These are phyloP conservation scores for Drosophila lutescens DNA, from an alignment of 2,888 invertebrate genomes.

Conservation along the genomic window DNA sequence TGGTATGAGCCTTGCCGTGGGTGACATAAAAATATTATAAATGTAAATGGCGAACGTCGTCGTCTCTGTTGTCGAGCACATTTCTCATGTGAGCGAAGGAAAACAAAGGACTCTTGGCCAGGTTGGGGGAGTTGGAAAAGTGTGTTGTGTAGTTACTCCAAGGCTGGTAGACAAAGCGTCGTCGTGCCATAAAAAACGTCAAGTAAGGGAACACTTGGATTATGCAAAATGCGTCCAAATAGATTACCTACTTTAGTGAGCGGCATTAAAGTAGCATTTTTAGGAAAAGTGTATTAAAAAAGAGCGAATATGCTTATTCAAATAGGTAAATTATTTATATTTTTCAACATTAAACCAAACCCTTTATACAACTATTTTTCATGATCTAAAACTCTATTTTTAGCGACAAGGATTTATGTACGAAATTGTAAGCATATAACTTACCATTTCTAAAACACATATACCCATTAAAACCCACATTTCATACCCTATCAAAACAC, in stretches of 20 bases:
- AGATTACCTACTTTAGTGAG: slow-evolving; percentile 11
- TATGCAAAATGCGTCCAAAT: slow-evolving; percentile 21
- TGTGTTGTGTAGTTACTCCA: slow-evolving; percentile 27
- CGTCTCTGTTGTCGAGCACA: slow-evolving; percentile 47
- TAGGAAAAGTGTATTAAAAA: neutral
- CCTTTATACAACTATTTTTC: too few species aligned
- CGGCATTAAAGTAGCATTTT: slow-evolving; percentile 1
- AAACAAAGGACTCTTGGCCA: slow-evolving; percentile 33
- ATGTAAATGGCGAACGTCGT: slow-evolving; percentile 47
- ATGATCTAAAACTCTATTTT: too few species aligned
- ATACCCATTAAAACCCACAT: slow-evolving; percentile 16
- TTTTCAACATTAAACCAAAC: too few species aligned
- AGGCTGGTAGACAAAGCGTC: slow-evolving; percentile 45
- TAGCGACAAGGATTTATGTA: slow-evolving; percentile 1
- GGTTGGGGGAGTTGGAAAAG: slow-evolving; percentile 22
- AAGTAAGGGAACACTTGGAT: slow-evolving; percentile 22
- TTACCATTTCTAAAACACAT: neutral
- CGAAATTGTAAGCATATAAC: neutral
- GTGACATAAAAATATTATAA: slow-evolving; percentile 49
- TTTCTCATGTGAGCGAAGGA: slow-evolving; percentile 55
- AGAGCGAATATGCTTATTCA: neutral
- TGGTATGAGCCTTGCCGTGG: slow-evolving; percentile 25
- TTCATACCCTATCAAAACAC: slow-evolving; percentile 26
- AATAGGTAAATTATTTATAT: neutral
- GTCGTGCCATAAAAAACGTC: slow-evolving; percentile 28